Evolutionary conservation across 2,888 invertebrate species (phyloP).

Genomic region (Agrochola circellaris): DNA sequence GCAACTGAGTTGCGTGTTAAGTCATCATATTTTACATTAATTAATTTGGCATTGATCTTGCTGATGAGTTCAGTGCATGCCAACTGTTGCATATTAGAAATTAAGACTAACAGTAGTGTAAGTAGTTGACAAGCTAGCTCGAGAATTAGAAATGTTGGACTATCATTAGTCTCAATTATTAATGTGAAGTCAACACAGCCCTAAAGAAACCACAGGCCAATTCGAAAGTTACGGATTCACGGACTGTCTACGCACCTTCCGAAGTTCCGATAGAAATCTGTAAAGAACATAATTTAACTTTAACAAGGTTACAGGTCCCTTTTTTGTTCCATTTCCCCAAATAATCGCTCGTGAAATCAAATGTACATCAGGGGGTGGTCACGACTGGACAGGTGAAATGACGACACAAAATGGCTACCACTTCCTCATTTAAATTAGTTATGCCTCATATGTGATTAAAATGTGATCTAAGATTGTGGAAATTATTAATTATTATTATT

Average conservation of each 20-base stretch:
- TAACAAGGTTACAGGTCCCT: slow-evolving; percentile 66
- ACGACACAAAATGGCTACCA: slow-evolving; percentile 60
- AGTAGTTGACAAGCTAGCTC: not conserved
- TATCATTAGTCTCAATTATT: not conserved
- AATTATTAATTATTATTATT: slow-evolving; percentile 57
- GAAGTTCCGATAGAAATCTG: slow-evolving; percentile 50
- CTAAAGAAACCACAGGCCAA: slow-evolving; percentile 31
- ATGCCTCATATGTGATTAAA: slow-evolving; percentile 62
- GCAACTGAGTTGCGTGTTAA: slow-evolving; percentile 13
- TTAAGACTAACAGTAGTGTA: not conserved
- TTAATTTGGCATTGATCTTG: slow-evolving; percentile 4
- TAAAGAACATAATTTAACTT: slow-evolving; percentile 53
- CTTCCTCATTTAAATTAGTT: slow-evolving; percentile 67
- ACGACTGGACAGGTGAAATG: slow-evolving; percentile 66
- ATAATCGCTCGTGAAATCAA: slow-evolving; percentile 82
- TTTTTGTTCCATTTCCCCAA: slow-evolving; percentile 63
- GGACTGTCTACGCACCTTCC: slow-evolving; percentile 31
- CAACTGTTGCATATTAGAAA: not conserved
- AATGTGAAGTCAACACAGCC: not conserved
- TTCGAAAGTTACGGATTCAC: slow-evolving; percentile 36
- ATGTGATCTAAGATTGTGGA: slow-evolving; percentile 61
- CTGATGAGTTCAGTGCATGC: not conserved
- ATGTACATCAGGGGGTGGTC: slow-evolving; percentile 60
- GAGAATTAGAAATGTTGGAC: not conserved
- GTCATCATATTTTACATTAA: not conserved